Evolutionary conservation across 2,113 vertebrate species (phyloP), one percentile per base, ranked within the genome.

Genomic region (Chrysochloris asiatica): DNA sequence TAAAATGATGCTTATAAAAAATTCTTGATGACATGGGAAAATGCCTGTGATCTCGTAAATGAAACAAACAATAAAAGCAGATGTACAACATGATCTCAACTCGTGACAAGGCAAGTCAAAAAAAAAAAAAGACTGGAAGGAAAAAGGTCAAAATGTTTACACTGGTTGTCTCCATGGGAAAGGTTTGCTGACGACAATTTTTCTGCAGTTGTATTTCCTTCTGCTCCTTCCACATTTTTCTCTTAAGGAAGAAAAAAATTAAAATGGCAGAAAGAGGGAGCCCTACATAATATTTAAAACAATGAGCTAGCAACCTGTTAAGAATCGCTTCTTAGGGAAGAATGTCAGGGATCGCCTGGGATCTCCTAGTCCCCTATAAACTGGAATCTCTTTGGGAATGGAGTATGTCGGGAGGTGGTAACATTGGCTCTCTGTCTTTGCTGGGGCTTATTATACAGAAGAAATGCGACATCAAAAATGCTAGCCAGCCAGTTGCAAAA

Each of bases 401-500:
- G 21, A 47, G 12, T 63, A 10, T 75, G 47, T 14, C 48, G n/a
- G 72, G 61, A 89, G 80, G 16, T 8, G 56, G 33, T 67, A 48
- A 65, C 47, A 59, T 17, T 38, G 7, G 41, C 11, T 77, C 10
- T 56, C 10, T 90, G 22, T 82, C 52, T 90, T 63, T 78, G 52
- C 19, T 73, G 41, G 36, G 52, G n/a, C 36, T 52, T 80, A 45
- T 71, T 50, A 89, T 41, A 24, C 80, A 90, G 36, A 80, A 79
- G 59, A 93, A 86, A 61, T 24, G 17, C 11, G 82, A 93, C 33
- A 19, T 88, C 24, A 89, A 89, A 92, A 91, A 24, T 75, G 43
- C 67, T 71, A 22, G 50, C 72, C 69, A 81, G 84, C 14, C 80
- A 77, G 69, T 56, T 94, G 33, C 38, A 67, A 86, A 92, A 69